These are phyloP conservation scores for Sinotaia quadrata DNA, from an alignment of 2,888 invertebrate genomes.

Conservation along the genomic window DNA sequence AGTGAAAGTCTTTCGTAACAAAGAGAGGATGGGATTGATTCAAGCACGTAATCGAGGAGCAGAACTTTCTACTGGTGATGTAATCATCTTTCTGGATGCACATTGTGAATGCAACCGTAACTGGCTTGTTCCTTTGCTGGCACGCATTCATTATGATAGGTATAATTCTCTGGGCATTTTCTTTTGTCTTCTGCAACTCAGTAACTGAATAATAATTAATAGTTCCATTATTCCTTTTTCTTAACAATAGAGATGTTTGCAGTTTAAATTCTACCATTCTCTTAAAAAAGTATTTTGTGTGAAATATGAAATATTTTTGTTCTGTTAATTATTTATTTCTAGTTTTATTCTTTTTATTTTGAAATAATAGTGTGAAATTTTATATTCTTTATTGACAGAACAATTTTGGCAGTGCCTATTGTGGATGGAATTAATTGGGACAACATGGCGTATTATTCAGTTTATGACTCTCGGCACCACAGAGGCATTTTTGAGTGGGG, in stretches of 20 bases:
- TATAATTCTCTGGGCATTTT: slow-evolving; percentile 37
- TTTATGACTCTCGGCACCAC: slow-evolving; percentile 85
- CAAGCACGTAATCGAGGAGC: slow-evolving; percentile 92
- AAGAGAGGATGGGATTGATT: slow-evolving; percentile 91
- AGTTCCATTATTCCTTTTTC: too few relatives aligned
- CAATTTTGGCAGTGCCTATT: slow-evolving; percentile 94
- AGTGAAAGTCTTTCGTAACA: slow-evolving; percentile 90
- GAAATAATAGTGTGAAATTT: background rate
- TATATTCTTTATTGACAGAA: slow-evolving; percentile 74
- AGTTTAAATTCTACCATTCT: too few relatives aligned
- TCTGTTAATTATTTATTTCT: background rate
- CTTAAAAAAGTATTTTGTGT: background rate
- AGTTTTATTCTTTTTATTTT: background rate
- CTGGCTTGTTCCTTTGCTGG: slow-evolving; percentile 95
- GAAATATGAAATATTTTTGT: slow-evolving; percentile 3
- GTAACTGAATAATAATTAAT: too few relatives aligned
- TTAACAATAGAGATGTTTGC: too few relatives aligned
- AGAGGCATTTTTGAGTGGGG: slow-evolving; percentile 99
- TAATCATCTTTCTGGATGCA: slow-evolving; percentile 96
- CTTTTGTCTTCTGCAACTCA: too few relatives aligned
- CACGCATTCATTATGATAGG: slow-evolving; percentile 89
- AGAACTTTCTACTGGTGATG: slow-evolving; percentile 90
- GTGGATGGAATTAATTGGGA: slow-evolving; percentile 97
- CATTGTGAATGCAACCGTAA: slow-evolving; percentile 94
- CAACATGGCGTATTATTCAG: slow-evolving; percentile 92